Evolutionary conservation across 2,888 invertebrate genomes (phyloP), one percentile per base, ranked within the genome.

Genomic region (Clistopyga incitator): DNA sequence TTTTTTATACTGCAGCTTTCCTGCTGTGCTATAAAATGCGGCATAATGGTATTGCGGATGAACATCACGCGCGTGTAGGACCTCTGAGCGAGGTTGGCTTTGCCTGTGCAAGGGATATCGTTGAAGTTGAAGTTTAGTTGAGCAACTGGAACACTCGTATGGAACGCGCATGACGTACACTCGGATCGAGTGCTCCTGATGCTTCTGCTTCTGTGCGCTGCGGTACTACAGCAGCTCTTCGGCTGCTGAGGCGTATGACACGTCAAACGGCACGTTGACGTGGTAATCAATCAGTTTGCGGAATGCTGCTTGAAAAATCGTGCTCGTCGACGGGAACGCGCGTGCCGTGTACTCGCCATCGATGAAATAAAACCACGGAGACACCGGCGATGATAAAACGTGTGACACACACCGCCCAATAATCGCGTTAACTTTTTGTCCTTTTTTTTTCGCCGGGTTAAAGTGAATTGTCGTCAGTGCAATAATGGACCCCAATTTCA

Each of bases 261-360:
- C 79, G 61, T 79, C 79, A 71, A 79, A 79, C 72, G 79, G 76
- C 79, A 65, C 72, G 76, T 80, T 79, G 79, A 67, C 76, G 72
- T 61, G 59, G 68, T 82, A 79, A 83, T 77, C 76, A 83, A 83
- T 80, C 83, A 80, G 67, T 80, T 67, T 80, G 59, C 68, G 75
- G 56, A 76, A 78, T 82, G 75, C 70, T 68, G 54, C 20, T 45
- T 25, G 52, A 50, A 79, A 79, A 83, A 80, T 79, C 83, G 71
- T 54, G 29, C 65, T 42, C 42, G 23, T 23, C 61, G 34, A 34
- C 34, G 34, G 6, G 10, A 29, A n/a, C 34, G 34, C 34, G n/a
- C 61, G 61, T 61, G 61, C 42, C 34, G 18, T 38, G 64, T 64
- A 42, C 64, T 38, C 64, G 18, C 18, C 20, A 64, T 38, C 64